Evolutionary conservation across 1,140 invertebrate genomes (phyloP).

Genomic region (Neodiprion pinetum): DNA sequence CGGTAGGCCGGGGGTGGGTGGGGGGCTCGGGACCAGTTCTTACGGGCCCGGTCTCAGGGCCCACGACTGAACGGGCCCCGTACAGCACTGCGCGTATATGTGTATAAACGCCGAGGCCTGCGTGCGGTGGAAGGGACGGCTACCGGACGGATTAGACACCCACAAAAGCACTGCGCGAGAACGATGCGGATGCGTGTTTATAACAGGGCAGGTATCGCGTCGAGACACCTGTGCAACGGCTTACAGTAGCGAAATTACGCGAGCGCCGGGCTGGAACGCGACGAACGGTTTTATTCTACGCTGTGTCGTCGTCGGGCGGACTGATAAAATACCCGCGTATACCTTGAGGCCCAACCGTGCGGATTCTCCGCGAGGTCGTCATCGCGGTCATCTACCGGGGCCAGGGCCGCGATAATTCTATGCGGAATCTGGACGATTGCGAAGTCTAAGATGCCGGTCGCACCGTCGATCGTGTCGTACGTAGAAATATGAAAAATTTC

Average conservation of each 20-base stretch:
- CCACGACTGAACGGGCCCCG: background rate
- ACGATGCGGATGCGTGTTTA: slow-evolving; percentile 9
- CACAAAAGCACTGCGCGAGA: too few species aligned
- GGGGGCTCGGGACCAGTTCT: slow-evolving; percentile 1
- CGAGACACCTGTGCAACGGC: background rate
- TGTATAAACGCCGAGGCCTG: too few species aligned
- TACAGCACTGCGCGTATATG: background rate
- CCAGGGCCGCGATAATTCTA: background rate
- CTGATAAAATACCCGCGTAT: background rate
- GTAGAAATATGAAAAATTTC: too few species aligned
- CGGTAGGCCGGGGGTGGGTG: too few species aligned
- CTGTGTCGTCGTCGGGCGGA: too few species aligned
- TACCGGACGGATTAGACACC: background rate
- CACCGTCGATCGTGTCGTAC: too few species aligned
- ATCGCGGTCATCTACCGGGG: slow-evolving; percentile 1
- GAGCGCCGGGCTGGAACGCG: background rate
- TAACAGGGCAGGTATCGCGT: background rate
- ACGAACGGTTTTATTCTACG: background rate
- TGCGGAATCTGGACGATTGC: too few species aligned
- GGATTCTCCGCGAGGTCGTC: background rate
- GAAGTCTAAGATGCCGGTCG: too few species aligned
- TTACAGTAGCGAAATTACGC: background rate
- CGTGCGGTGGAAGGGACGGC: background rate
- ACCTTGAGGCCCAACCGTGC: background rate
- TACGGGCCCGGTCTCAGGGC: background rate